Evolutionary conservation across 2,797 vertebrate species (phyloP).

Genomic region (Phoebastria nigripes): DNA sequence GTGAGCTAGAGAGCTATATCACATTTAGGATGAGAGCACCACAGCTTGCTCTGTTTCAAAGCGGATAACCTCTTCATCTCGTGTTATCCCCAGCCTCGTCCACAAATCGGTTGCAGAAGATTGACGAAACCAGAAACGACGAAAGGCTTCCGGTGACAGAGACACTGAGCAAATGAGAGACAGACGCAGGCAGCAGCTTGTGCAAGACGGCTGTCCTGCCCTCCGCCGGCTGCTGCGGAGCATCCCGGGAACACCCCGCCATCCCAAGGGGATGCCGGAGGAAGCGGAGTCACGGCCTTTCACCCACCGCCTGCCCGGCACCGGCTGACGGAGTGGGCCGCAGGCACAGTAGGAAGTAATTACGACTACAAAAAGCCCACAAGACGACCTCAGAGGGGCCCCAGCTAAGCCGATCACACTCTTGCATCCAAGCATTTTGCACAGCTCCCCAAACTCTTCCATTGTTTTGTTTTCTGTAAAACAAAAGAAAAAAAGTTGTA

Average conservation of each 20-base stretch:
- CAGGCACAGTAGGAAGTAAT: constrained; percentile 25
- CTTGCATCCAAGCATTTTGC: background rate
- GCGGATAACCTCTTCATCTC: background rate
- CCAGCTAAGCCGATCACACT: background rate
- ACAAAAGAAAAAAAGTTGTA: background rate
- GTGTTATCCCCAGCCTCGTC: fast-evolving
- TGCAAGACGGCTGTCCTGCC: background rate
- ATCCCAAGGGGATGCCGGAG: background rate
- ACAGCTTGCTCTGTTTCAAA: fast-evolving
- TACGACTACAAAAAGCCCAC: background rate
- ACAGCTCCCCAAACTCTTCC: background rate
- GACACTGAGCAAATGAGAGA: fast-evolving
- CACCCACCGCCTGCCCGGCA: background rate
- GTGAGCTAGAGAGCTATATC: background rate
- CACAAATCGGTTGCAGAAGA: background rate
- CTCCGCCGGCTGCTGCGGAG: fast-evolving
- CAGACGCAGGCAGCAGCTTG: background rate
- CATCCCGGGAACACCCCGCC: background rate
- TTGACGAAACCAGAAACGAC: background rate
- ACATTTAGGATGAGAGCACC: background rate
- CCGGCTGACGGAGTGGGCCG: background rate
- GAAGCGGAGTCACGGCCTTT: background rate
- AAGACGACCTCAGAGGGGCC: background rate
- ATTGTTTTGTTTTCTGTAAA: background rate
- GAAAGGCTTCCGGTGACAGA: background rate